These are phyloP conservation scores for Emys orbicularis DNA, from an alignment of 2,797 vertebrate species.

Conservation along the genomic window DNA sequence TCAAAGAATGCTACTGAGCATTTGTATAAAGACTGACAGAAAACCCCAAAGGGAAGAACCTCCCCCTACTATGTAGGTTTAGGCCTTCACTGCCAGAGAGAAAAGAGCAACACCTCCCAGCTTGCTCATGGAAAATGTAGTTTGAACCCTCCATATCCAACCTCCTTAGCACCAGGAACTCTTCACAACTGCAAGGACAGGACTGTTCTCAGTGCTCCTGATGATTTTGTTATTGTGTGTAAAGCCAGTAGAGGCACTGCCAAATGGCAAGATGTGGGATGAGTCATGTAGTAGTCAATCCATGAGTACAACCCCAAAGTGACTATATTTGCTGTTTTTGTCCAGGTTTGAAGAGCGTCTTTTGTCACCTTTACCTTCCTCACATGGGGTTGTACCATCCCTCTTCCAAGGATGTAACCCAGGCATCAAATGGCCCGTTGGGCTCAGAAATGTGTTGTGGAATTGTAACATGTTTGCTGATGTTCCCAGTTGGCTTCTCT, in stretches of 20 bases:
- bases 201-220: background rate
- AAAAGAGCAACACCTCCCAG: background rate
- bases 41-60: background rate
- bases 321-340: background rate
- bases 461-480: background rate
- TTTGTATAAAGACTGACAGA: background rate
- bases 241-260: background rate
- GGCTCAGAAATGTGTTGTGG: background rate
- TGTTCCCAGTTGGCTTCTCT: background rate
- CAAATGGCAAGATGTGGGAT: background rate
- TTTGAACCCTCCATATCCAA: background rate
- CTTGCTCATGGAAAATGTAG: background rate
- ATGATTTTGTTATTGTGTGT: background rate
- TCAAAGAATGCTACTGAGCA: background rate
- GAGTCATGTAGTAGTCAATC: background rate
- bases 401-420: background rate
- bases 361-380: background rate
- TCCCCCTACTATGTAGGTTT: background rate
- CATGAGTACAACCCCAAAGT: background rate
- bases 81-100: background rate
- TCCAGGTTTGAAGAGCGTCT: background rate
- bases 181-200: background rate
- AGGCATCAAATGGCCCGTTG: background rate
- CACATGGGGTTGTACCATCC: background rate
- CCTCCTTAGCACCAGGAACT: background rate